Evolutionary conservation across 2,797 vertebrate species (phyloP).

Genomic region (Clarias pachynema): DNA sequence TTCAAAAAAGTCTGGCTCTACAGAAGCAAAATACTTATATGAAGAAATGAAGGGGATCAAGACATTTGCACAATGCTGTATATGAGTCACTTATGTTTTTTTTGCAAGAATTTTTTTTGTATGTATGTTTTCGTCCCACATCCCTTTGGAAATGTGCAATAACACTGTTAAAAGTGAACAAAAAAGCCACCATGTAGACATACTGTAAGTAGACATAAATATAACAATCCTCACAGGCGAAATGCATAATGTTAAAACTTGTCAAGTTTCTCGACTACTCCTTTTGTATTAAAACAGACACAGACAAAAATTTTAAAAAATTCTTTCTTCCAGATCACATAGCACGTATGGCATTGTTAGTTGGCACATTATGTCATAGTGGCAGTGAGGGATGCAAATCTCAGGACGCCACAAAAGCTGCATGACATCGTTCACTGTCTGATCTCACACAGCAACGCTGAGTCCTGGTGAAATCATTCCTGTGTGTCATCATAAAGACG

Average conservation of each 20-base stretch:
- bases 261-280: constrained; percentile 2
- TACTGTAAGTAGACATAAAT: constrained; percentile 13
- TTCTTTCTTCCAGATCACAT: no score
- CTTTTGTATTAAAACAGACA: constrained; percentile 2
- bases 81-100: no score
- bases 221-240: background rate
- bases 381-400: background rate
- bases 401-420: background rate
- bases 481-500: constrained; percentile 5
- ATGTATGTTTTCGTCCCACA: no score
- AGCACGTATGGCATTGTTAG: background rate
- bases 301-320: background rate
- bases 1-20: no score
- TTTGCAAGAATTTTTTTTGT: no score
- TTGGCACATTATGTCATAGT: background rate
- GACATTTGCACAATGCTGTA: no score
- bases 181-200: background rate
- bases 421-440: background rate
- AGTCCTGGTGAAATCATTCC: background rate
- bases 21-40: no score
- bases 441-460: background rate
- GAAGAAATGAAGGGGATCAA: no score
- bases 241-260: background rate
- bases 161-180: constrained; percentile 15
- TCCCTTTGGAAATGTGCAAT: background rate